Conservation (phyloP, 2,113 vertebrate genomes). For the Trichechus manatus region DNA sequence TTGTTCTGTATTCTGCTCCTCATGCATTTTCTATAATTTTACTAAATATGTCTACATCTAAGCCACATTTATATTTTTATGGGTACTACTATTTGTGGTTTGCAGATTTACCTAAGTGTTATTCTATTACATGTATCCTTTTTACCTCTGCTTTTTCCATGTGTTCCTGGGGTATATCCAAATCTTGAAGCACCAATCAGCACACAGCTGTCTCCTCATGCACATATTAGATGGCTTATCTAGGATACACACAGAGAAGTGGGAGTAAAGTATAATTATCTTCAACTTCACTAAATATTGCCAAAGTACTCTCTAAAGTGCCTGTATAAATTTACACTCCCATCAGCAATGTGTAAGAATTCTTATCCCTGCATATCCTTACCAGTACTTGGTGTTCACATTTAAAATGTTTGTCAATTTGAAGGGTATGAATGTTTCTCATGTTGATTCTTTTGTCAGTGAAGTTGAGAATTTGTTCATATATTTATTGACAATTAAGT, state of each 20-base stretch:
- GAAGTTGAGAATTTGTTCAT: neutral
- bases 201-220: neutral
- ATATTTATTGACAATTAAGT: neutral
- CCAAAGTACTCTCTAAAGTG: neutral
- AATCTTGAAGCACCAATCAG: neutral
- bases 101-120: neutral
- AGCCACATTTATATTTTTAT: neutral
- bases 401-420: neutral
- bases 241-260: neutral
- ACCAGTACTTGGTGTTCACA: neutral
- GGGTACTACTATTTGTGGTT: neutral
- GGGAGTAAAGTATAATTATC: neutral
- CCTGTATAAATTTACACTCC: neutral
- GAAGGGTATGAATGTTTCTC: neutral
- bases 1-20: neutral
- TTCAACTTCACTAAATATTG: neutral
- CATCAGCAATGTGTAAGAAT: neutral
- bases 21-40: neutral
- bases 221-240: neutral
- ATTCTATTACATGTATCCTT: neutral
- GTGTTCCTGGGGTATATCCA: neutral
- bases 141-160: neutral
- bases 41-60: neutral
- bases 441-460: neutral
- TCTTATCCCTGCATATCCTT: neutral